Percentiles rank a stretch among this genome's conserved stretches.
Conservation (phyloP, 1,140 invertebrate species). For the Aporrectodea caliginosa region DNA sequence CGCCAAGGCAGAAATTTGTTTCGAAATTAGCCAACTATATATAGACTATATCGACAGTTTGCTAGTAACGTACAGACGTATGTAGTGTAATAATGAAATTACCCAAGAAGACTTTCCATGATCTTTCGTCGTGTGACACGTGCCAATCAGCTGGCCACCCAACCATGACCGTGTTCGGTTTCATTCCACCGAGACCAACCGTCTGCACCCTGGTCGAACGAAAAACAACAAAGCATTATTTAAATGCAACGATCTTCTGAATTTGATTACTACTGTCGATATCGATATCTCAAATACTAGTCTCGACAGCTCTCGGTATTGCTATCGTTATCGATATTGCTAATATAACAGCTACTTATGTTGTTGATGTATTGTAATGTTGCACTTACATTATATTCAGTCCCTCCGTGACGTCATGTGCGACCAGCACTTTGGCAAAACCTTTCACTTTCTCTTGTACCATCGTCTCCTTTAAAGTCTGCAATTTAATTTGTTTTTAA, state of each 20-base stretch:
- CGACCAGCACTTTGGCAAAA: constrained; percentile 89
- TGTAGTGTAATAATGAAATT: too few relatives aligned
- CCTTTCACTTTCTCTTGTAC: constrained; percentile 93
- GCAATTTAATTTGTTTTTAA: too few relatives aligned
- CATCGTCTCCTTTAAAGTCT: constrained; percentile 58
- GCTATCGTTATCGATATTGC: background rate
- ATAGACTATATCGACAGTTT: too few relatives aligned
- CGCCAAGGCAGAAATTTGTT: too few relatives aligned
- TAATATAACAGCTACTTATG: background rate
- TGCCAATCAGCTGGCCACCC: constrained; percentile 97
- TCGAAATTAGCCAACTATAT: too few relatives aligned
- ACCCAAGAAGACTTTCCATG: constrained; percentile 76
- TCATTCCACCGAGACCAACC: constrained; percentile 86
- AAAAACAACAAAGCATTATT: too few relatives aligned
- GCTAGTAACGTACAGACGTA: too few relatives aligned
- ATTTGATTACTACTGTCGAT: background rate
- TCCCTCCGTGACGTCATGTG: constrained; percentile 76
- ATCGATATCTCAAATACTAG: background rate
- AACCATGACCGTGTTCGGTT: constrained; percentile 95
- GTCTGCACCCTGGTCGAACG: constrained; percentile 31
- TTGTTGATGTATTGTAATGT: background rate
- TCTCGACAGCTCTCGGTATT: background rate
- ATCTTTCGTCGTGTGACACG: constrained; percentile 70
- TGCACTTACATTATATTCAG: constrained; percentile 61
- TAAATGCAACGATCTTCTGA: too few relatives aligned